Evolutionary conservation across 1,140 invertebrate genomes (phyloP).

Genomic region (Drosophila tristis): DNA sequence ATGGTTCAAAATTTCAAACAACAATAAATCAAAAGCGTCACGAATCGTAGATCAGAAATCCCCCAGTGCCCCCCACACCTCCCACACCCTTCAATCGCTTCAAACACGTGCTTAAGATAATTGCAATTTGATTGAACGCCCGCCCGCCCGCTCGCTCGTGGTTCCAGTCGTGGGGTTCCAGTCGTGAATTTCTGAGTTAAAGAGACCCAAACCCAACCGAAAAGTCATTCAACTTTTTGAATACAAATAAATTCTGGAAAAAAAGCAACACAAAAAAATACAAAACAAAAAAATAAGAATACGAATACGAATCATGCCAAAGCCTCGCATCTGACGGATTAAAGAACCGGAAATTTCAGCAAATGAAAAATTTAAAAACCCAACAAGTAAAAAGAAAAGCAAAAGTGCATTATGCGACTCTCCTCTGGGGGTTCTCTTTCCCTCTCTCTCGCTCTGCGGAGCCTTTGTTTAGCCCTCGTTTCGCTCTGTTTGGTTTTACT

Average conservation of each 20-base stretch:
- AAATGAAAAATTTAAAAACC: slow-evolving; percentile 6
- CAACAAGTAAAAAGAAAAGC: slow-evolving; percentile 41
- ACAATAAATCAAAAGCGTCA: slow-evolving; percentile 54
- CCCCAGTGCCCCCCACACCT: slow-evolving; percentile 1
- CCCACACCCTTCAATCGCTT: slow-evolving; percentile 6
- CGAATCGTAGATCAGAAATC: slow-evolving; percentile 29
- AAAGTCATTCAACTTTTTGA: slow-evolving; percentile 63
- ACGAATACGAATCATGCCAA: slow-evolving; percentile 53
- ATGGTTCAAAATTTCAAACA: slow-evolving; percentile 15
- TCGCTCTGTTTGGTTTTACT: slow-evolving; percentile 68
- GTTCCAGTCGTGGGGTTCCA: no score
- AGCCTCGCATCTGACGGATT: slow-evolving; percentile 59
- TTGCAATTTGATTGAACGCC: slow-evolving; percentile 56
- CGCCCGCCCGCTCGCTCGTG: not conserved
- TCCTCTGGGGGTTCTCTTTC: not conserved
- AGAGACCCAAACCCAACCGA: slow-evolving; percentile 26
- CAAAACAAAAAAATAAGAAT: slow-evolving; percentile 32
- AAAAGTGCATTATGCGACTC: slow-evolving; percentile 69
- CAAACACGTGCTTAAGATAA: slow-evolving; percentile 66
- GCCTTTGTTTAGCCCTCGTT: slow-evolving; percentile 43
- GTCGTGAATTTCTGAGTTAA: slow-evolving; percentile 28
- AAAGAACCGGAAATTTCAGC: slow-evolving; percentile 67
- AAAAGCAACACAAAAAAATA: slow-evolving; percentile 18
- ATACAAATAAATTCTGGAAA: slow-evolving; percentile 34
- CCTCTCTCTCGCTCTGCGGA: slow-evolving; percentile 1